Evolutionary conservation across 2,113 vertebrate genomes (phyloP).

Genomic region (Cryptotis parvus): DNA sequence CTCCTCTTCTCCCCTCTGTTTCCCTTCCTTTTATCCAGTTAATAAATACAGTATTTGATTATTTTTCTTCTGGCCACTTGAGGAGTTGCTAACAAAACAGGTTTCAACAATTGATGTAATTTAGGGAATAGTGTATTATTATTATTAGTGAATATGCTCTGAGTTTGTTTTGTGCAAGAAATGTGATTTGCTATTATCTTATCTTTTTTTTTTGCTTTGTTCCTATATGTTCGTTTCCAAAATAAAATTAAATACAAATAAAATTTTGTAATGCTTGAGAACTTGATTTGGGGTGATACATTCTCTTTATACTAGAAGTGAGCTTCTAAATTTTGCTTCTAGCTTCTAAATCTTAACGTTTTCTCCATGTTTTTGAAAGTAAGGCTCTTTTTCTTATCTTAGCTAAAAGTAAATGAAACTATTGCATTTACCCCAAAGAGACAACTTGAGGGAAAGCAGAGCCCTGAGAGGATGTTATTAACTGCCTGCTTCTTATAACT

Average conservation of each 20-base stretch:
- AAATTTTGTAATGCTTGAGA: not conserved
- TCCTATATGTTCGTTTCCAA: slow-evolving; percentile 7
- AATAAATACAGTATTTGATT: not conserved
- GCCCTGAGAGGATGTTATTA: slow-evolving; percentile 82
- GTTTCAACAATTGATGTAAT: slow-evolving; percentile 11
- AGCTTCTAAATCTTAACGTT: slow-evolving; percentile 56
- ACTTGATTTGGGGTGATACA: not conserved
- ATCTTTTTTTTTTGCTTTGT: not conserved
- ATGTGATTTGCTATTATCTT: not conserved
- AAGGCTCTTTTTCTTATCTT: slow-evolving; percentile 49
- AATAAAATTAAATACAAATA: slow-evolving; percentile 12
- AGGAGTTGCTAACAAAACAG: not conserved
- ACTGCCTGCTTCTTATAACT: slow-evolving; percentile 81
- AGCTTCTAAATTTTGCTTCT: slow-evolving; percentile 42
- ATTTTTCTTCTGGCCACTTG: not conserved
- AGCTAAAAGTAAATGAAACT: slow-evolving; percentile 71
- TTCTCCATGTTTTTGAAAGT: slow-evolving; percentile 68
- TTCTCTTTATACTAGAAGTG: not conserved
- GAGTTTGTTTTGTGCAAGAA: not conserved
- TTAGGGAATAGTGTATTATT: slow-evolving; percentile 9
- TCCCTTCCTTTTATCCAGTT: not conserved
- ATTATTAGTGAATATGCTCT: not conserved
- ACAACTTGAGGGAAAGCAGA: slow-evolving; percentile 79
- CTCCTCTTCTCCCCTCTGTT: not conserved
- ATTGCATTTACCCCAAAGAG: slow-evolving; percentile 77